These are phyloP conservation scores for Melanchra persicariae DNA, from an alignment of 2,888 invertebrate genomes.

Conservation along the genomic window DNA sequence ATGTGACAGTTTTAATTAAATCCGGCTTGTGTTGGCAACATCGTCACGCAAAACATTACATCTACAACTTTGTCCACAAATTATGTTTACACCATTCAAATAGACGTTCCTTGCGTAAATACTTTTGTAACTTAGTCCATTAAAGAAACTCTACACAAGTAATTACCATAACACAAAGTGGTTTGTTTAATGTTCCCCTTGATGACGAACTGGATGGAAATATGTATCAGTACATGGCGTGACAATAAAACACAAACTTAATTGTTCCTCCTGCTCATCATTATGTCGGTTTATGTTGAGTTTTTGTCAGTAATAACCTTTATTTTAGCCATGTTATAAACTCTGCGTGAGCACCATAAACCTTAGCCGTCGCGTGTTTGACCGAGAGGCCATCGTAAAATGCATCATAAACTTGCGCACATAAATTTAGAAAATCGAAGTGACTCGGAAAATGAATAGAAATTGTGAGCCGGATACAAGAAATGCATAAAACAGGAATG, in stretches of 20 bases:
- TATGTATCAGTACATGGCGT: slow-evolving; percentile 63
- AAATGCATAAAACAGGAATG: slow-evolving; percentile 50
- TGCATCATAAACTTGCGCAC: slow-evolving; percentile 84
- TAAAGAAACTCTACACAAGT: slow-evolving; percentile 84
- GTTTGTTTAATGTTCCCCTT: slow-evolving; percentile 80
- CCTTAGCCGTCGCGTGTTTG: slow-evolving; percentile 86
- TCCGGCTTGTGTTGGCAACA: slow-evolving; percentile 80
- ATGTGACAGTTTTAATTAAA: slow-evolving; percentile 84
- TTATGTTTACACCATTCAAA: slow-evolving; percentile 88
- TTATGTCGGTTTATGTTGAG: slow-evolving; percentile 38
- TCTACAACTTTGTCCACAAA: slow-evolving; percentile 86
- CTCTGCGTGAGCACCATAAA: slow-evolving; percentile 83
- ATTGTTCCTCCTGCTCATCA: slow-evolving; percentile 49
- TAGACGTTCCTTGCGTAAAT: slow-evolving; percentile 85
- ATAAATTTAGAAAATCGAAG: slow-evolving; percentile 86
- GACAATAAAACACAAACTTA: slow-evolving; percentile 63
- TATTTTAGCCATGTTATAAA: slow-evolving; percentile 83
- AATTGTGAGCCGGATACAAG: slow-evolving; percentile 63
- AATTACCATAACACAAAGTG: slow-evolving; percentile 85
- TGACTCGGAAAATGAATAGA: slow-evolving; percentile 77
- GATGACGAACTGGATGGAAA: slow-evolving; percentile 74
- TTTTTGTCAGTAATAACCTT: slow-evolving; percentile 72
- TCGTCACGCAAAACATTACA: slow-evolving; percentile 83
- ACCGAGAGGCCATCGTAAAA: slow-evolving; percentile 87
- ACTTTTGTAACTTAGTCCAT: slow-evolving; percentile 87